Evolutionary conservation across 2,888 invertebrate species (phyloP).

Genomic region (Iselma pallidipennis): DNA sequence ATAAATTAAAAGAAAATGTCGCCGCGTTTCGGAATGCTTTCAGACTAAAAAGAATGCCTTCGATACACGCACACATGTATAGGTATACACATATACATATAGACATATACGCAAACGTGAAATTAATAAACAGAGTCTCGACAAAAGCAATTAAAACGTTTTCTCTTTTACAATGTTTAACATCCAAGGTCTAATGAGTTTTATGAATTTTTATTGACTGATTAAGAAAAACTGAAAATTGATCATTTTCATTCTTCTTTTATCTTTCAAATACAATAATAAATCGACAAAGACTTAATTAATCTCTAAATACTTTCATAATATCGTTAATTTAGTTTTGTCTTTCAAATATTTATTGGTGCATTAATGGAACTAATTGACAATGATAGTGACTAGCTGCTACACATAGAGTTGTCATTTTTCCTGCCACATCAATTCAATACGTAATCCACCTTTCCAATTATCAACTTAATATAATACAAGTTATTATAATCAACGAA

Average conservation of each 20-base stretch:
- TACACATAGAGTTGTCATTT: conserved; percentile 21
- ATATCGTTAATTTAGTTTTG: not conserved
- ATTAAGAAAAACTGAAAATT: not conserved
- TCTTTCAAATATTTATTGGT: conserved; percentile 5
- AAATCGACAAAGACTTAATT: not conserved
- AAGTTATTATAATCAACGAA: conserved; percentile 44
- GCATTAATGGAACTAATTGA: conserved; percentile 15
- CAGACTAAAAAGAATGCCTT: conserved; percentile 15
- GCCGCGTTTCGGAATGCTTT: conserved; percentile 35
- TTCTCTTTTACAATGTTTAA: conserved; percentile 11
- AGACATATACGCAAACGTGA: not conserved
- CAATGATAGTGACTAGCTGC: not conserved
- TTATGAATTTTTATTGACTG: conserved; percentile 19
- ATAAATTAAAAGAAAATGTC: conserved; percentile 44
- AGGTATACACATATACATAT: not conserved
- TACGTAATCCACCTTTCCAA: conserved; percentile 25
- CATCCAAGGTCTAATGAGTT: conserved; percentile 14
- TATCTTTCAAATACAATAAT: too few relatives aligned
- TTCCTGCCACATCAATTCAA: conserved; percentile 13
- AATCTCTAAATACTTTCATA: not conserved
- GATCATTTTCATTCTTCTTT: too few relatives aligned
- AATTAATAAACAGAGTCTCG: conserved; percentile 26
- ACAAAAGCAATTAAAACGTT: conserved; percentile 22
- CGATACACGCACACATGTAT: conserved; percentile 2
- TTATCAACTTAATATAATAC: conserved; percentile 31